Conservation (phyloP, 2,888 invertebrate species). For the Epistrophe grossulariae region DNA sequence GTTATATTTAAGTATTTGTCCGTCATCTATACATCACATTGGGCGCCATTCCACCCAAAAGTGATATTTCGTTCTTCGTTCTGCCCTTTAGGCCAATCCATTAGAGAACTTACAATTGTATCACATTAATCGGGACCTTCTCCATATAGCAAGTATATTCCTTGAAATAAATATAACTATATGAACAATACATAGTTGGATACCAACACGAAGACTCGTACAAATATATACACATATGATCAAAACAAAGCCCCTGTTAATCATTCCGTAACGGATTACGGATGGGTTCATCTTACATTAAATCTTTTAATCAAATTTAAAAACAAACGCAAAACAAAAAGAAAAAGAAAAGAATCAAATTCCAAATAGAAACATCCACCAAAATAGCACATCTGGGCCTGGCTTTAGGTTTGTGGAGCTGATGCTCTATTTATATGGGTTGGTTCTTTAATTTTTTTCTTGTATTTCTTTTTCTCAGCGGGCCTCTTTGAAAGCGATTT, state of each 20-base stretch:
- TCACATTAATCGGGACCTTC: conserved; percentile 62
- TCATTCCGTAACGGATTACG: conserved; percentile 64
- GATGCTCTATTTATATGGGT: conserved; percentile 1
- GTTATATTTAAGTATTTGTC: background rate
- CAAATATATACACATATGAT: conserved; percentile 24
- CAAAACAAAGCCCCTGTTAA: conserved; percentile 63
- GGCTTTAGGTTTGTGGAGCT: background rate
- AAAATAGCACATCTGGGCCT: conserved; percentile 21
- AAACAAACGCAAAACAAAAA: conserved; percentile 10
- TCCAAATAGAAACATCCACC: background rate
- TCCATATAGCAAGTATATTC: background rate
- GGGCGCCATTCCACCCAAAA: background rate
- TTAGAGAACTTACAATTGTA: conserved; percentile 62
- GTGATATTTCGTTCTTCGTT: conserved; percentile 35
- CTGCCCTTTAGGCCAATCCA: conserved; percentile 67
- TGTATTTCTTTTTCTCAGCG: conserved; percentile 16
- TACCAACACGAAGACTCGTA: background rate
- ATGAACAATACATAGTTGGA: background rate
- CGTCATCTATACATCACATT: conserved; percentile 25
- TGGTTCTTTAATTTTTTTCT: background rate
- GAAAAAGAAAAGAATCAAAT: background rate
- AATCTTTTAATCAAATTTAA: conserved; percentile 71
- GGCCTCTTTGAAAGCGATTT: conserved; percentile 31
- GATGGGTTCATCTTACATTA: conserved; percentile 46
- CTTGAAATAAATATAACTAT: background rate